Evolutionary conservation across 2,888 invertebrate genomes (phyloP).

Genomic region (Ornithoptera alexandrae): DNA sequence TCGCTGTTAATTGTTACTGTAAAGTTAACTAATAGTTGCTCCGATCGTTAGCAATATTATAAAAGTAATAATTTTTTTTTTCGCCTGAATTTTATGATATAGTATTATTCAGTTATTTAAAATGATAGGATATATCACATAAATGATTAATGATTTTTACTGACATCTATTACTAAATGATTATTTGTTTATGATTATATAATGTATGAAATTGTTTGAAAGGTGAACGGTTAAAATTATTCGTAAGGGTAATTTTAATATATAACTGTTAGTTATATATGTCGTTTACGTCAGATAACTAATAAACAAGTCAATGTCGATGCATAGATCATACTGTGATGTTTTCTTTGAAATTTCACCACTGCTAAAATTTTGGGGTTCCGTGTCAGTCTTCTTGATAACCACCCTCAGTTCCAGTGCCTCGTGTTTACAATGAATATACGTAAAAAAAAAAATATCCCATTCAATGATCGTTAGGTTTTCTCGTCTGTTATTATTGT

Average conservation of each 20-base stretch:
- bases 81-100: constrained; percentile 9
- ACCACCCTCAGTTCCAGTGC: constrained; percentile 11
- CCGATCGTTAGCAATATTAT: constrained; percentile 2
- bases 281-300: too few relatives aligned
- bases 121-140: constrained; percentile 1
- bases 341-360: too few relatives aligned
- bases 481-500: constrained; percentile 2
- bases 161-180: not conserved
- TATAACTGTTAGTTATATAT: not conserved
- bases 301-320: too few relatives aligned
- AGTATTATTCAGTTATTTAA: constrained; percentile 12
- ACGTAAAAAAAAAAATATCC: not conserved
- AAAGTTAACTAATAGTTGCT: constrained; percentile 13
- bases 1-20: constrained; percentile 12
- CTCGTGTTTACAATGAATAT: constrained; percentile 6
- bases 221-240: not conserved
- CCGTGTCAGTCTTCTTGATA: not conserved
- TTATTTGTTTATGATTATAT: not conserved
- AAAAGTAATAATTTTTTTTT: constrained; percentile 8
- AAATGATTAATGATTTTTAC: constrained; percentile 1
- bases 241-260: not conserved
- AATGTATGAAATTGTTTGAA: not conserved
- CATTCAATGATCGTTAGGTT: not conserved
- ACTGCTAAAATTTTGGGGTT: not conserved
- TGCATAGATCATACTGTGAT: too few relatives aligned